A percentile compares a stretch with the other conserved stretches of the same genome.
Conservation (phyloP, 2,797 vertebrate genomes). For the Catamblyrhynchus diadema region DNA sequence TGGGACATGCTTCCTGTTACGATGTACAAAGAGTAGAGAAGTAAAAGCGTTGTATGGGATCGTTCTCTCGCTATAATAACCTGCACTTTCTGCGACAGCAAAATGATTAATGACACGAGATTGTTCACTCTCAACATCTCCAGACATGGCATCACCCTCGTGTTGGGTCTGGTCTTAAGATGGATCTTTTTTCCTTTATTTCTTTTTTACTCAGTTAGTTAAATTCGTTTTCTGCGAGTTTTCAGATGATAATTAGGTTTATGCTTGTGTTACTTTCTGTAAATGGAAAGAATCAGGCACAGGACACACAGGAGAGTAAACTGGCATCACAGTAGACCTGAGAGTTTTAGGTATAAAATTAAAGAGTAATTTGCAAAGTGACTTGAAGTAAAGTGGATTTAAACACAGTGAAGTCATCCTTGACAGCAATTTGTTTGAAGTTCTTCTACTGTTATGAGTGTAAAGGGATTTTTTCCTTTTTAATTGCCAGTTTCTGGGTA, state of each 20-base stretch:
- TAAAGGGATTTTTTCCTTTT: constrained; percentile 50
- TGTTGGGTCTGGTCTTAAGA: neutral
- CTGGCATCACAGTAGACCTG: neutral
- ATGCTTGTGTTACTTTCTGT: neutral
- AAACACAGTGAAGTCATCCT: constrained; percentile 51
- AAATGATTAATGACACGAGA: neutral
- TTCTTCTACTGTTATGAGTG: constrained; percentile 57
- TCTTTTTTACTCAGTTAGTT: neutral
- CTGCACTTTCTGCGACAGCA: neutral
- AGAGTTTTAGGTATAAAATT: constrained; percentile 6
- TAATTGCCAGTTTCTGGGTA: constrained; percentile 46
- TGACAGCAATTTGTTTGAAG: constrained; percentile 30
- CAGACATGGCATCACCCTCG: neutral
- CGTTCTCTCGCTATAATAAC: neutral
- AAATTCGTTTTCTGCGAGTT: neutral
- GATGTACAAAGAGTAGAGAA: neutral
- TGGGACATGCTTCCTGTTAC: neutral
- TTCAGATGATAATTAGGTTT: neutral
- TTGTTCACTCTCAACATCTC: neutral
- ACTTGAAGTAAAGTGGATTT: constrained; percentile 18
- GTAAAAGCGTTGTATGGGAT: neutral
- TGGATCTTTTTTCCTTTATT: neutral
- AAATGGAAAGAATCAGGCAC: neutral
- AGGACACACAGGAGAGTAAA: neutral
- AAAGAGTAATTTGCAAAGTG: constrained; percentile 50